Evolutionary conservation across 2,888 invertebrate genomes (phyloP), one percentile per base, ranked within the genome.

Genomic region (Polymixis lichenea): DNA sequence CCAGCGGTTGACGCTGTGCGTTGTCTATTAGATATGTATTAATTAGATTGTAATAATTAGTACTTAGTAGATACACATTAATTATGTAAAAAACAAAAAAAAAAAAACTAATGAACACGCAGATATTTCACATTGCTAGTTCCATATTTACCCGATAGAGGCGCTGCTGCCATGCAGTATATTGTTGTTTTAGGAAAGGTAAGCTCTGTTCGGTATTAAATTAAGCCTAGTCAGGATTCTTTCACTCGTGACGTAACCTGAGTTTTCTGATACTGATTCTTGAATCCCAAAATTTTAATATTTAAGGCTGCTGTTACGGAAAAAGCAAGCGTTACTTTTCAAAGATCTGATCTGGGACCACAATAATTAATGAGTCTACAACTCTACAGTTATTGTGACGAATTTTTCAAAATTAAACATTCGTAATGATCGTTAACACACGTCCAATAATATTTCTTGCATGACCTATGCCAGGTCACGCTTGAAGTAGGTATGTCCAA

Each of bases 131-230:
- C 3, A 17, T n/a, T 1, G 15, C 13, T 78, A 62, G 49, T 77
- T 62, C 19, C 62, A 51, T 7, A 32, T 56, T 78, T 25, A 28
- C 0, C 19, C 13, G 1, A 0, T 28, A 77, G 62, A 78, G 49
- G 78, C 56, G 55, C 51, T 70, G 19, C 13, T 56, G 28, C 65
- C 8, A 28, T n/a, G 17, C 0, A 11, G 6, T 15, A 32, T 67
- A 79, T 72, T 38, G 13, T 8, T 58, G 17, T 5, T 61, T 72
- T 72, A 64, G 46, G 19, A 77, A 53, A 17, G 17, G 58, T 9
- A 28, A 22, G 8, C 6, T 51, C 19, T 28, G 28, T 58, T 58
- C 19, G 9, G 1, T 19, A 32, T 32, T 32, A 1, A 28, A 28
- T n/a, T 46, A 64, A 64, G 64, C 7, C 11, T 46, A 46, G 19